A percentile compares a stretch with the other conserved stretches of the same genome.
Conservation (phyloP, 2,797 vertebrate species). For the Kryptopterus vitreolus region DNA sequence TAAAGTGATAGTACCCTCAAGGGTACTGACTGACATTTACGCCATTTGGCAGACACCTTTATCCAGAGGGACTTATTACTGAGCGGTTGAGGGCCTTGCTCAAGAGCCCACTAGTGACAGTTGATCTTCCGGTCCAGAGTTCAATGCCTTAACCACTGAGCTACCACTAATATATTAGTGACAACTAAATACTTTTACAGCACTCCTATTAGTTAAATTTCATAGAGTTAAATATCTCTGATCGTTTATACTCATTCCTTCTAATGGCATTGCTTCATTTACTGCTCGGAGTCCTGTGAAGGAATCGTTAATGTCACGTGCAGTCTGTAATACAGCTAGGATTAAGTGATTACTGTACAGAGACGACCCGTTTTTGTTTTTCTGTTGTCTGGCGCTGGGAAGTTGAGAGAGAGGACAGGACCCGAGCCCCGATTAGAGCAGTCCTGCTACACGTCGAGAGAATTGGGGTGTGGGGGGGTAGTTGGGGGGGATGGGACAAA, state of each 20-base stretch:
- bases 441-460: background rate
- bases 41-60: too few relatives aligned
- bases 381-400: background rate
- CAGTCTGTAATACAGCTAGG: background rate
- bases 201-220: background rate
- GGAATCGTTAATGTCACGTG: background rate
- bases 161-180: too few relatives aligned
- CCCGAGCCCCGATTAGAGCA: conserved; percentile 2
- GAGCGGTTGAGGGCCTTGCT: too few relatives aligned
- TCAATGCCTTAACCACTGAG: too few relatives aligned
- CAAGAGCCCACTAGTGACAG: too few relatives aligned
- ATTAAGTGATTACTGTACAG: background rate
- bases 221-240: background rate
- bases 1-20: too few relatives aligned
- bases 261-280: background rate
- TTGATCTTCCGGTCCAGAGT: too few relatives aligned
- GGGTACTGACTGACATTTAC: too few relatives aligned
- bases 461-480: conserved; percentile 17
- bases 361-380: background rate
- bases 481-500: conserved; percentile 5
- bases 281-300: background rate
- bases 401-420: conserved; percentile 15
- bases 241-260: background rate
- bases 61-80: too few relatives aligned
- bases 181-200: too few relatives aligned